Evolutionary conservation across 1,140 invertebrate genomes (phyloP).

Genomic region (Sipha flava): DNA sequence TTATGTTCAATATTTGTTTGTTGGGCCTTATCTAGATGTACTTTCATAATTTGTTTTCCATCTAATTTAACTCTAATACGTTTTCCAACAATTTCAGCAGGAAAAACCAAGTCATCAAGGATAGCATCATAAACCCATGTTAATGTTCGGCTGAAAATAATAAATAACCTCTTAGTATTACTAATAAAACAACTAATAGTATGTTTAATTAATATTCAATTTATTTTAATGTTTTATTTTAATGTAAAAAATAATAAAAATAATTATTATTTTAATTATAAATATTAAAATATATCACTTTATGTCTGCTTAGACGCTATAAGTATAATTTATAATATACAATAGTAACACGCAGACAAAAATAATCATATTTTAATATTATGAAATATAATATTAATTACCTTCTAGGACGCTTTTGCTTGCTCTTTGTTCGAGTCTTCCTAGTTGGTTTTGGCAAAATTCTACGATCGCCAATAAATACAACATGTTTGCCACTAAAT

Average conservation of each 20-base stretch:
- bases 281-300: neutral
- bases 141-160: slow-evolving; percentile 68
- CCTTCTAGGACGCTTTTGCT: slow-evolving; percentile 95
- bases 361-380: neutral
- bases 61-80: slow-evolving; percentile 91
- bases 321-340: slow-evolving; percentile 2
- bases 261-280: neutral
- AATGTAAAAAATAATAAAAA: neutral
- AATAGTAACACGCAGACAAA: slow-evolving; percentile 25
- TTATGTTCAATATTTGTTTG: slow-evolving; percentile 99
- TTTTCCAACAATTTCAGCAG: slow-evolving; percentile 98
- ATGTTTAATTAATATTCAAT: neutral
- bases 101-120: slow-evolving; percentile 94
- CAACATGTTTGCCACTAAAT: slow-evolving; percentile 97
- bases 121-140: slow-evolving; percentile 96
- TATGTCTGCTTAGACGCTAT: slow-evolving; percentile 19
- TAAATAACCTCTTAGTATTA: neutral
- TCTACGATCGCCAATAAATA: slow-evolving; percentile 94
- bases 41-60: slow-evolving; percentile 92
- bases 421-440: slow-evolving; percentile 86
- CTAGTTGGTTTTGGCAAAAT: slow-evolving; percentile 96
- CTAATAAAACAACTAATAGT: neutral
- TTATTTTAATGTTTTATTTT: neutral
- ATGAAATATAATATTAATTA: slow-evolving; percentile 40
- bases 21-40: slow-evolving; percentile 96